Evolutionary conservation across 2,797 vertebrate genomes (phyloP).

Genomic region (Rhinichthys osculus): DNA sequence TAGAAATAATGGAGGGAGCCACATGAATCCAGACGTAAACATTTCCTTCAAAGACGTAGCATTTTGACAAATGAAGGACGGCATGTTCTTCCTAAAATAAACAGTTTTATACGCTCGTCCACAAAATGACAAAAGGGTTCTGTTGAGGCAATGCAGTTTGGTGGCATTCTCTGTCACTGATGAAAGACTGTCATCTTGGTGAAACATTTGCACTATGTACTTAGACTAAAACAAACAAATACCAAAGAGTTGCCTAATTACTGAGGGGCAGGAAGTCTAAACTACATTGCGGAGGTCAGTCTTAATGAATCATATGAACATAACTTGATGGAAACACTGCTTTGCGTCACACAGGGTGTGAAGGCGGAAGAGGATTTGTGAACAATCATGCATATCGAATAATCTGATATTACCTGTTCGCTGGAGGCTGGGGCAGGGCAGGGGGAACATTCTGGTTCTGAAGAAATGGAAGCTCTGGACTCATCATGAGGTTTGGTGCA

Average conservation of each 20-base stretch:
- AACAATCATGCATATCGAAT: neutral
- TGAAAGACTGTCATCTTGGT: conserved; percentile 58
- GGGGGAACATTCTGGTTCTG: conserved; percentile 72
- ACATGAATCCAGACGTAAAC: neutral
- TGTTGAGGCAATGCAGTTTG: conserved; percentile 62
- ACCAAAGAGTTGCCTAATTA: conserved; percentile 44
- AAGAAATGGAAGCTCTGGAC: conserved; percentile 75
- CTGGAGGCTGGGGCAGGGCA: conserved; percentile 65
- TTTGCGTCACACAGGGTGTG: neutral
- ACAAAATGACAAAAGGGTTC: conserved; percentile 53
- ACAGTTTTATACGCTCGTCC: neutral
- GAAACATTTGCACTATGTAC: conserved; percentile 63
- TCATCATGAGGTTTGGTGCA: conserved; percentile 93
- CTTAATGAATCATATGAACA: neutral
- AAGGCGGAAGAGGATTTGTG: neutral
- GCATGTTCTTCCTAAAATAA: conserved; percentile 10
- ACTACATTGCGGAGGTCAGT: conserved; percentile 17
- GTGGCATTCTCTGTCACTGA: conserved; percentile 70
- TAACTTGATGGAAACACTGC: neutral
- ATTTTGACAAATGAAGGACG: neutral
- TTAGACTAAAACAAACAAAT: conserved; percentile 55
- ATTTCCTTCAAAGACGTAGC: neutral
- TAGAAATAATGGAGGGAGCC: neutral
- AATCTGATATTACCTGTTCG: conserved; percentile 78
- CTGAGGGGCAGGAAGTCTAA: neutral